Evolutionary conservation across 2,113 vertebrate species (phyloP).

Genomic region (Melanocharis versteri): DNA sequence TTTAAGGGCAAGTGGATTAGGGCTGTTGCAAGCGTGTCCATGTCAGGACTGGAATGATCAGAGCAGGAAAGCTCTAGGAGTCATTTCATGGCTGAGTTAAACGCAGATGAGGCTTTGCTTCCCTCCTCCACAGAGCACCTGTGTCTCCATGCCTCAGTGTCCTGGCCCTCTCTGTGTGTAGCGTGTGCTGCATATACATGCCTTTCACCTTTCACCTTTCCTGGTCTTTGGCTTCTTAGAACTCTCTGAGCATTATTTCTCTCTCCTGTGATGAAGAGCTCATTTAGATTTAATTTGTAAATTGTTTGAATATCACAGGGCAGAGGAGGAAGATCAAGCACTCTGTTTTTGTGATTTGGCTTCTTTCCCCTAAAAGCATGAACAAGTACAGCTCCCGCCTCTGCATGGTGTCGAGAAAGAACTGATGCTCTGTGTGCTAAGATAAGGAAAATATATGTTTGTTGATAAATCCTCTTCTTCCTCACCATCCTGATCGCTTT

Average conservation of each 20-base stretch:
- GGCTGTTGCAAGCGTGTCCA: neutral
- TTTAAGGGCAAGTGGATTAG: neutral
- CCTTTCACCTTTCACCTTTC: neutral
- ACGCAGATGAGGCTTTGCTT: conserved; percentile 13
- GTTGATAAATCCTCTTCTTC: neutral
- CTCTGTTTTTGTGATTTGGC: neutral
- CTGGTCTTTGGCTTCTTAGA: neutral
- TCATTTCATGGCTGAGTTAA: conserved; percentile 64
- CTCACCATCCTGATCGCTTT: neutral
- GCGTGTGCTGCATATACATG: neutral
- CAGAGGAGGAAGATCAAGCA: neutral
- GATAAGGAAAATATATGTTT: neutral
- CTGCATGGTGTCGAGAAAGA: neutral
- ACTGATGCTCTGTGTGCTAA: neutral
- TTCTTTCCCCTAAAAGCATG: neutral
- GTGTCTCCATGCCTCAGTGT: conserved; percentile 35
- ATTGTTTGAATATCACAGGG: neutral
- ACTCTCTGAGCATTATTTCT: neutral
- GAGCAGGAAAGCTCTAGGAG: conserved; percentile 8
- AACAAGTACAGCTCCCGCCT: neutral
- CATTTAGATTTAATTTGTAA: neutral
- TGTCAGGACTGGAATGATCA: neutral
- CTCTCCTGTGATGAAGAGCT: neutral
- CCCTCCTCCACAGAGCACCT: conserved; percentile 42
- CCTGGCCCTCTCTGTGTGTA: neutral